phyloP scores from a whole-genome alignment of 2,888 invertebrate genomes.

The Parapristionchus giblindavisi region DNA sequence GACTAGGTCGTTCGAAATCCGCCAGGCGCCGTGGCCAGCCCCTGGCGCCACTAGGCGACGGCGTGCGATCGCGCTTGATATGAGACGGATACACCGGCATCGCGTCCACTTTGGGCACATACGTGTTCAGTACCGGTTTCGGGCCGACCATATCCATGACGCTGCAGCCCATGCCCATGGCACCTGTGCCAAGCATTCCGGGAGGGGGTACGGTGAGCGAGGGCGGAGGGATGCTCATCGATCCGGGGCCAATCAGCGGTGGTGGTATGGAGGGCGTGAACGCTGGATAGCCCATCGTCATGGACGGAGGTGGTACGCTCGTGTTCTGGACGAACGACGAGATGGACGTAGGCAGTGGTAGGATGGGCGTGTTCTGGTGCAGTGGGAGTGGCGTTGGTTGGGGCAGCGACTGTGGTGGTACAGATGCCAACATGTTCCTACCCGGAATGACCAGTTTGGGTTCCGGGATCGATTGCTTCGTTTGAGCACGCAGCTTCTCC shows the following conservation, averaged over 20 bases:
- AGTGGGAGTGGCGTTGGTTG: background rate
- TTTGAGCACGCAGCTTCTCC: slow-evolving; percentile 18
- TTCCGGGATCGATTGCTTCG: slow-evolving; percentile 17
- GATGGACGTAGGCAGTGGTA: background rate
- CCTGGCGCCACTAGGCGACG: background rate
- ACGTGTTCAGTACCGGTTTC: slow-evolving; percentile 30
- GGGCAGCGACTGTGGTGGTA: background rate
- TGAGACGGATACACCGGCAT: slow-evolving; percentile 32
- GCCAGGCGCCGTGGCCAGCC: background rate
- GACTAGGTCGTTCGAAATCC: slow-evolving; percentile 18
- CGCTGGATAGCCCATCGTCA: background rate
- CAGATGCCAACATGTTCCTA: background rate
- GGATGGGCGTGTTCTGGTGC: background rate
- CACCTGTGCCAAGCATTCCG: background rate
- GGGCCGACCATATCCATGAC: slow-evolving; percentile 26
- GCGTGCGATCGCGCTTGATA: background rate
- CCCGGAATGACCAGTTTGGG: slow-evolving; percentile 37
- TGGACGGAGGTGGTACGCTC: slow-evolving; percentile 8
- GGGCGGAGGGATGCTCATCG: slow-evolving; percentile 16
- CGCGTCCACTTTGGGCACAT: slow-evolving; percentile 36
- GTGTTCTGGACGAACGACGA: background rate
- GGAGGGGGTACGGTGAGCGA: background rate
- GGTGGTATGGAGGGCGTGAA: background rate
- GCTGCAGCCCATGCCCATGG: background rate
- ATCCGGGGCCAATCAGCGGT: background rate